A percentile compares a stretch with the other conserved stretches of the same genome.
These are phyloP conservation scores for Phrynosoma blainvillii DNA, from an alignment of 2,113 vertebrate genomes.

Conservation along the genomic window DNA sequence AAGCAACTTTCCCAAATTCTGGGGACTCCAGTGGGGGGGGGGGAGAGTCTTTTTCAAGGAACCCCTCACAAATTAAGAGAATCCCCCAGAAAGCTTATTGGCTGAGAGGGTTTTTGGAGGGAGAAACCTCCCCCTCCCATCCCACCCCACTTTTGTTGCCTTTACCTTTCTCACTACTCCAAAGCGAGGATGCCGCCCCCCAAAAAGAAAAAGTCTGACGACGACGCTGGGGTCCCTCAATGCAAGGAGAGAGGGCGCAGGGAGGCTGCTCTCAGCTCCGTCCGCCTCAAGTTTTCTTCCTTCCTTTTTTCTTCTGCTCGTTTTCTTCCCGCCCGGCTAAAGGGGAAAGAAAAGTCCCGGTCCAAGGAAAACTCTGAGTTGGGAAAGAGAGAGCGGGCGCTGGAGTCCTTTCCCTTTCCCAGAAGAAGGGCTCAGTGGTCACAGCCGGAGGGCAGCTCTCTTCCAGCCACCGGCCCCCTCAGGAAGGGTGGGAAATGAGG, in stretches of 20 bases:
- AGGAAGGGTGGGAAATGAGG: constrained; percentile 54
- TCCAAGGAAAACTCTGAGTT: constrained; percentile 72
- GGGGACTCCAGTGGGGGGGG: too few species aligned
- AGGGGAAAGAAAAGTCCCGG: constrained; percentile 68
- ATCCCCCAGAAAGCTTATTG: not conserved
- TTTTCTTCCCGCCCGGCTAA: not conserved
- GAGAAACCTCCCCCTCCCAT: too few species aligned
- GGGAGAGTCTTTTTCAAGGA: constrained; percentile 45
- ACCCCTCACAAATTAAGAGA: not conserved
- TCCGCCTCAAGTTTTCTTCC: not conserved
- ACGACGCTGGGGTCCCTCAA: not conserved
- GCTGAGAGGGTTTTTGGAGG: not conserved
- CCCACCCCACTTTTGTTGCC: fast-evolving
- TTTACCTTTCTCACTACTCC: constrained; percentile 73
- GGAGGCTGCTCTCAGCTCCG: too few species aligned
- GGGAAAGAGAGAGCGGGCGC: constrained; percentile 66
- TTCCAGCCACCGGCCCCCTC: constrained; percentile 40
- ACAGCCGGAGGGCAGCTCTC: too few species aligned
- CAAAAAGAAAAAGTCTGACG: constrained; percentile 44
- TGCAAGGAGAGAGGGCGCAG: not conserved
- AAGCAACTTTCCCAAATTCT: too few species aligned
- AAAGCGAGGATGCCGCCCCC: constrained; percentile 58
- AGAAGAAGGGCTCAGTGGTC: too few species aligned
- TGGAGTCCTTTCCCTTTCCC: too few species aligned
- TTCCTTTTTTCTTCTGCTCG: not conserved